A percentile compares a stretch with the other conserved stretches of the same genome.
Conservation (phyloP, 2,113 vertebrate genomes). For the Meles meles region DNA sequence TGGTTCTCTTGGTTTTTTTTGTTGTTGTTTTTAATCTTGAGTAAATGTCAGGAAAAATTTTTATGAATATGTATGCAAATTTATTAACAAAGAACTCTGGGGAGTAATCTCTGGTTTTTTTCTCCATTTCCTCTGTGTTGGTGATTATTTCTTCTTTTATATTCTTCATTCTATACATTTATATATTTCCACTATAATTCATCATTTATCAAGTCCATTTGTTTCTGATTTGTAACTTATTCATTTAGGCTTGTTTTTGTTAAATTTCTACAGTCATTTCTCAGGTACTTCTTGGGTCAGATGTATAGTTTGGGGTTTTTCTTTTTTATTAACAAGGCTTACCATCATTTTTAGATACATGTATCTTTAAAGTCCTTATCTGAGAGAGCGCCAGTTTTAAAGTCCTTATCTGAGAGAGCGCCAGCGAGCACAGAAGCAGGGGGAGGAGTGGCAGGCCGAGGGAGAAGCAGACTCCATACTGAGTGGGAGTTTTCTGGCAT, state of each 20-base stretch:
- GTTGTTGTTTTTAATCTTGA: not conserved
- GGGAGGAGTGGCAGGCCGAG: not conserved
- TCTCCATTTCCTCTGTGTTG: not conserved
- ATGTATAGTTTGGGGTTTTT: not conserved
- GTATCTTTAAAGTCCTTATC: not conserved
- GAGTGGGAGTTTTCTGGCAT: not conserved
- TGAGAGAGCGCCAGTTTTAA: too few species aligned
- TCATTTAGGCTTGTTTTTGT: not conserved
- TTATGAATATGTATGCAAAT: not conserved
- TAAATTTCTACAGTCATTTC: not conserved
- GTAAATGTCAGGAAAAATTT: not conserved
- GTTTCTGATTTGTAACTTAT: not conserved
- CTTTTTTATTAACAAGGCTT: not conserved
- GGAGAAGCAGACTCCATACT: not conserved
- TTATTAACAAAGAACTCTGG: not conserved
- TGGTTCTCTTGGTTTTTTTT: not conserved
- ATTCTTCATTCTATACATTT: not conserved
- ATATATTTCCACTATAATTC: not conserved
- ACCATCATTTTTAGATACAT: not conserved
- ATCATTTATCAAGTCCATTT: not conserved
- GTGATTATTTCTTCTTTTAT: not conserved
- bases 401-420: too few species aligned
- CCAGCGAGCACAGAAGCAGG: too few species aligned
- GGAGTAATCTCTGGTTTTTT: not conserved
- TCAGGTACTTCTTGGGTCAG: not conserved